Percentiles rank a stretch among this genome's conserved stretches.
phyloP scores from a whole-genome alignment of 2,888 invertebrate genomes.

The Odontocolon sp. region DNA sequence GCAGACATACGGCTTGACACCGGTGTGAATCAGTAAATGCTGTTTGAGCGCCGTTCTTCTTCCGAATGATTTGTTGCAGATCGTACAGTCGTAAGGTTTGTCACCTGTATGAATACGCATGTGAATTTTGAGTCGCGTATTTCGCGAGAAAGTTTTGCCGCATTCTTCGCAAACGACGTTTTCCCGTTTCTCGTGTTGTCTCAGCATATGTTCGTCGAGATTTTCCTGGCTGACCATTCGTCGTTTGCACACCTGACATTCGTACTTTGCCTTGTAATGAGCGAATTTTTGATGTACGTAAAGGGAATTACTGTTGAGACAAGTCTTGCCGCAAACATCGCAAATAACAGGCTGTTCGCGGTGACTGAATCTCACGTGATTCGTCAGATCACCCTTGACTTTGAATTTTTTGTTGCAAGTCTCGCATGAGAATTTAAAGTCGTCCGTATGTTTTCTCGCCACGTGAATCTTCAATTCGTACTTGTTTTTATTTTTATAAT shows the following conservation, averaged over 20 bases:
- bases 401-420: constrained; percentile 63
- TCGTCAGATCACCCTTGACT: constrained; percentile 64
- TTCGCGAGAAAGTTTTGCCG: constrained; percentile 77
- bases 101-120: constrained; percentile 79
- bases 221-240: constrained; percentile 81
- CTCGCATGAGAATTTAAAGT: constrained; percentile 63
- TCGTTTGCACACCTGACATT: constrained; percentile 77
- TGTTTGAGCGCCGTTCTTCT: constrained; percentile 76
- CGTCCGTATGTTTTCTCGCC: constrained; percentile 64
- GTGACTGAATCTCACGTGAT: constrained; percentile 65
- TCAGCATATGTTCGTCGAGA: constrained; percentile 78
- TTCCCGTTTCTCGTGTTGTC: constrained; percentile 77
- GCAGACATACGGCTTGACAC: constrained; percentile 77
- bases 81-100: constrained; percentile 74
- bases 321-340: constrained; percentile 77
- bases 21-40: constrained; percentile 77
- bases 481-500: constrained; percentile 72
- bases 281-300: constrained; percentile 78
- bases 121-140: constrained; percentile 76
- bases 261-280: constrained; percentile 78
- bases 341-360: constrained; percentile 63
- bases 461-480: constrained; percentile 74
- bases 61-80: constrained; percentile 76
- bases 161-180: constrained; percentile 80
- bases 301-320: constrained; percentile 76